A percentile compares a stretch with the other conserved stretches of the same genome.
These are phyloP conservation scores for Pachyramphus minor DNA, from an alignment of 2,113 vertebrate genomes.

Conservation along the genomic window DNA sequence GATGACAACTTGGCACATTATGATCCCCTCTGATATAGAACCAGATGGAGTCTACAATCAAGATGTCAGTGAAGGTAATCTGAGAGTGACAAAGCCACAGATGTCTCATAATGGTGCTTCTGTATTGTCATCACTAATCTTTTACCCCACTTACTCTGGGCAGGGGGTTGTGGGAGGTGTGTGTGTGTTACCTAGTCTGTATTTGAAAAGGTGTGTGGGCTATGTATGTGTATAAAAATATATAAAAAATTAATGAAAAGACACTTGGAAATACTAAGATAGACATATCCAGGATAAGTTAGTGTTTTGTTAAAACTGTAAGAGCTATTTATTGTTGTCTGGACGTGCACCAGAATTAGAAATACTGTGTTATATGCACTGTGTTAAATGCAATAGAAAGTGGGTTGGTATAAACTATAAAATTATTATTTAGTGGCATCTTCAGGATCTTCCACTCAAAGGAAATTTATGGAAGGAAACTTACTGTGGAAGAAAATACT, in stretches of 20 bases:
- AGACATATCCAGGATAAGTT: neutral
- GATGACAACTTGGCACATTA: conserved; percentile 99
- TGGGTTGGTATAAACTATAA: neutral
- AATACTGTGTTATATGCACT: neutral
- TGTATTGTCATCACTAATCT: neutral
- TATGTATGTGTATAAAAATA: neutral
- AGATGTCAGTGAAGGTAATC: conserved; percentile 91
- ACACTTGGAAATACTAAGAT: neutral
- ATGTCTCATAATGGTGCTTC: neutral
- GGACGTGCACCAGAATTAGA: neutral
- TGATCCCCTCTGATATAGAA: conserved; percentile 91
- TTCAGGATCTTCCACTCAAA: neutral
- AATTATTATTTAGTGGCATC: neutral
- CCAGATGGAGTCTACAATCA: conserved; percentile 86
- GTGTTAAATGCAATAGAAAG: neutral
- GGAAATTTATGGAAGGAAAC: neutral
- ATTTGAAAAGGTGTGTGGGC: neutral
- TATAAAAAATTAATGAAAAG: neutral
- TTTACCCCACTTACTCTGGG: neutral
- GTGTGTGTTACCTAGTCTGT: neutral
- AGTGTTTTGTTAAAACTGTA: neutral
- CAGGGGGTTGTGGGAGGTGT: too few species aligned
- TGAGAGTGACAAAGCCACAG: neutral
- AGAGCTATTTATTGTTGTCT: neutral
- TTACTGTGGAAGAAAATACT: neutral